A percentile compares a stretch with the other conserved stretches of the same genome.
phyloP scores from a whole-genome alignment of 2,888 invertebrate species.

The Chrysina gloriosa region DNA sequence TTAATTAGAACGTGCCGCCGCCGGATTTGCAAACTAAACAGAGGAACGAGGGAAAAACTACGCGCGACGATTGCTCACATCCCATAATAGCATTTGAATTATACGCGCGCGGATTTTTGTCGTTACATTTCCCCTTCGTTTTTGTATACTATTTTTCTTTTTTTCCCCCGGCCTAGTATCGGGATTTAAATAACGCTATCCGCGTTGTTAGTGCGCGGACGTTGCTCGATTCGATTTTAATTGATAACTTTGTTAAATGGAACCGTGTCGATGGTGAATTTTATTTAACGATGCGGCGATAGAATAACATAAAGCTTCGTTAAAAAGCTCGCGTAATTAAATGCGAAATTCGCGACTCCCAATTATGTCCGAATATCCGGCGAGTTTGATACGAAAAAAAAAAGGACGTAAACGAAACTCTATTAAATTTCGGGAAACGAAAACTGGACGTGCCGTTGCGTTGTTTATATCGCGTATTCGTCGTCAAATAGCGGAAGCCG shows the following conservation, averaged over 20 bases:
- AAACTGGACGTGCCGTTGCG: not conserved
- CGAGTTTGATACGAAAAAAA: slow-evolving; percentile 5
- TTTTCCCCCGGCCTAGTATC: not conserved
- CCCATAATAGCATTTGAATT: slow-evolving; percentile 9
- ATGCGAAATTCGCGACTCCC: slow-evolving; percentile 5
- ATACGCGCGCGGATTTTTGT: not conserved
- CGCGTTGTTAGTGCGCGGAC: not conserved
- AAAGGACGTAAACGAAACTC: slow-evolving; percentile 7
- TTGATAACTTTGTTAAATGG: slow-evolving; percentile 20
- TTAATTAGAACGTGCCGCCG: slow-evolving; percentile 43
- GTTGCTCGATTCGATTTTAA: slow-evolving; percentile 6
- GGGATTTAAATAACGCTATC: not conserved
- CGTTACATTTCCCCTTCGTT: not conserved
- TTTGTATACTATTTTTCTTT: not conserved
- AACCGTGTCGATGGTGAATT: slow-evolving; percentile 6
- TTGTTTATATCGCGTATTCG: not conserved
- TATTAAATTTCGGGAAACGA: not conserved
- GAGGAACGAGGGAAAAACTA: not conserved
- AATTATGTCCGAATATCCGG: slow-evolving; percentile 8
- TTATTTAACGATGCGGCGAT: slow-evolving; percentile 1
- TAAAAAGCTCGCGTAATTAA: slow-evolving; percentile 7
- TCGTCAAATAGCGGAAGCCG: too few species aligned
- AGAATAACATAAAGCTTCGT: slow-evolving; percentile 1
- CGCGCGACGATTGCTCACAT: slow-evolving; percentile 2
- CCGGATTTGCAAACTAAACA: slow-evolving; percentile 17